Evolutionary conservation across 2,888 invertebrate species (phyloP).

Genomic region (Thereva nobilitata): DNA sequence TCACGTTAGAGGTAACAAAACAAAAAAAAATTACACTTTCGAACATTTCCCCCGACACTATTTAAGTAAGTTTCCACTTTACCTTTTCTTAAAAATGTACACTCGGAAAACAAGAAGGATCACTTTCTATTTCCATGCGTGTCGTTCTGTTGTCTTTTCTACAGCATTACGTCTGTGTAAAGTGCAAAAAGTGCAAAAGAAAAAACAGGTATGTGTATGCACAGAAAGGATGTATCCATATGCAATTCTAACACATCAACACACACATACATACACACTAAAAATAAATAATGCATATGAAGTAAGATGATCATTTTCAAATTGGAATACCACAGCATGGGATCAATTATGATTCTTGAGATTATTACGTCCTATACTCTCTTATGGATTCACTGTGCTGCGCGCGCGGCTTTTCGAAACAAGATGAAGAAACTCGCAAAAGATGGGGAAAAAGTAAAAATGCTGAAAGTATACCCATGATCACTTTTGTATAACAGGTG

Average conservation of each 20-base stretch:
- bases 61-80: too few relatives aligned
- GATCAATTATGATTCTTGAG: conserved; percentile 34
- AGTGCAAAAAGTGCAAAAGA: neutral
- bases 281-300: conserved; percentile 11
- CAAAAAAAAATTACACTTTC: too few relatives aligned
- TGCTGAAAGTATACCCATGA: neutral
- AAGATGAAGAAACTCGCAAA: neutral
- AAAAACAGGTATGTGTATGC: conserved; percentile 27
- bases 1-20: too few relatives aligned
- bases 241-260: neutral
- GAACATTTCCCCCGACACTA: too few relatives aligned
- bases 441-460: neutral
- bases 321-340: conserved; percentile 34
- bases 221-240: conserved; percentile 4
- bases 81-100: too few relatives aligned
- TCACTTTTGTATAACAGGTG: conserved; percentile 24
- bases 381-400: neutral
- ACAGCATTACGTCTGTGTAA: neutral
- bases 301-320: conserved; percentile 23
- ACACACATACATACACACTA: neutral
- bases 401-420: neutral
- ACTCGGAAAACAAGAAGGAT: neutral
- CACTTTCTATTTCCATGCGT: conserved; percentile 31
- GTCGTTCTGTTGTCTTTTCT: conserved; percentile 7
- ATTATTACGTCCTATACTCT: conserved; percentile 22